Conservation (phyloP, 2,113 vertebrate genomes). For the Heptranchias perlo region DNA sequence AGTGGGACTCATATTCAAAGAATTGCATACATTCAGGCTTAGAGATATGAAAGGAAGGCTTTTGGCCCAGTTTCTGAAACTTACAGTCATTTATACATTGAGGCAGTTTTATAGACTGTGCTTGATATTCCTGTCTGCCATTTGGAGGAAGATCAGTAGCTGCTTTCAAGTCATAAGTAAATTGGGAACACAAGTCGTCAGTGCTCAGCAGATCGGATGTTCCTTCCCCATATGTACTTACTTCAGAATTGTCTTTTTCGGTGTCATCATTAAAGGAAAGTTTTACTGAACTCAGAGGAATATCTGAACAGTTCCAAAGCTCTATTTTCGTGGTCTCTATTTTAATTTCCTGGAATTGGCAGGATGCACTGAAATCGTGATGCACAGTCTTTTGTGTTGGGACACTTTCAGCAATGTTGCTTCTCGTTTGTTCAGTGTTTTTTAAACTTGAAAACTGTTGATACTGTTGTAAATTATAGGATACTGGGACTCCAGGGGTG, state of each 20-base stretch:
- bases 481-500: neutral
- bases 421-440: neutral
- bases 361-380: neutral
- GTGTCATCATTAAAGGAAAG: neutral
- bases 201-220: neutral
- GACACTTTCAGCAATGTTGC: neutral
- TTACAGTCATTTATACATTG: neutral
- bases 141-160: neutral
- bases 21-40: too few species aligned
- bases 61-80: neutral
- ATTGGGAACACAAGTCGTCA: neutral
- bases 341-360: neutral
- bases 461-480: neutral
- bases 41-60: neutral
- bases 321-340: neutral
- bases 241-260: neutral
- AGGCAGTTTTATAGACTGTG: neutral
- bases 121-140: neutral
- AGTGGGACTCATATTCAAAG: neutral
- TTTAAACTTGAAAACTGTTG: neutral
- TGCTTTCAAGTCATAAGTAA: neutral
- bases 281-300: slow-evolving; percentile 30
- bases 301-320: neutral
- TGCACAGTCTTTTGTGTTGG: neutral
- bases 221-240: neutral